These are phyloP conservation scores for Cyaniris semiargus DNA, from an alignment of 2,888 invertebrate genomes.

Conservation along the genomic window DNA sequence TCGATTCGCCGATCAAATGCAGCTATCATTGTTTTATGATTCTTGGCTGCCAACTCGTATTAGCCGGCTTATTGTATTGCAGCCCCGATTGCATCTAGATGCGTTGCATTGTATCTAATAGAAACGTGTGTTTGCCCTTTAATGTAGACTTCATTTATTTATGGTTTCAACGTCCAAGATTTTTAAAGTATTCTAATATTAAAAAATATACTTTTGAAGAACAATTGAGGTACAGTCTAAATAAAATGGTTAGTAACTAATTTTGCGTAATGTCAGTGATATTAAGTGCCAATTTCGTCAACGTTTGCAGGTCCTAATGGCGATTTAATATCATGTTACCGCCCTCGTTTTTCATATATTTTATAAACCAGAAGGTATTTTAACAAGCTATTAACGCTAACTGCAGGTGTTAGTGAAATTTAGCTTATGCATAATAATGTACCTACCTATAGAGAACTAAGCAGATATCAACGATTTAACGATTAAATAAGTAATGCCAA, in stretches of 20 bases:
- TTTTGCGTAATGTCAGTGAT: not conserved
- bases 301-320: not conserved
- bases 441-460: no score
- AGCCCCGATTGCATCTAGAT: conserved; percentile 16
- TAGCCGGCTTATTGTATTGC: conserved; percentile 34
- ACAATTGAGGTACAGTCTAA: not conserved
- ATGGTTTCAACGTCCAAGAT: not conserved
- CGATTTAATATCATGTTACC: not conserved
- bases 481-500: no score
- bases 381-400: no score
- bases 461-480: no score
- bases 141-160: not conserved
- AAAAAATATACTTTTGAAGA: not conserved
- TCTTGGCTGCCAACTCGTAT: conserved; percentile 38
- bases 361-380: no score
- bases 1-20: conserved; percentile 32
- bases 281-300: not conserved
- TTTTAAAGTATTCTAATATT: not conserved
- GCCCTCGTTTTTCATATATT: not conserved
- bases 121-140: not conserved
- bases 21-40: conserved; percentile 39
- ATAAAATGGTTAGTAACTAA: not conserved
- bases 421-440: no score
- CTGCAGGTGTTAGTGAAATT: no score
- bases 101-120: conserved; percentile 9